phyloP scores from a whole-genome alignment of 2,113 vertebrate genomes.

The Vimba vimba region DNA sequence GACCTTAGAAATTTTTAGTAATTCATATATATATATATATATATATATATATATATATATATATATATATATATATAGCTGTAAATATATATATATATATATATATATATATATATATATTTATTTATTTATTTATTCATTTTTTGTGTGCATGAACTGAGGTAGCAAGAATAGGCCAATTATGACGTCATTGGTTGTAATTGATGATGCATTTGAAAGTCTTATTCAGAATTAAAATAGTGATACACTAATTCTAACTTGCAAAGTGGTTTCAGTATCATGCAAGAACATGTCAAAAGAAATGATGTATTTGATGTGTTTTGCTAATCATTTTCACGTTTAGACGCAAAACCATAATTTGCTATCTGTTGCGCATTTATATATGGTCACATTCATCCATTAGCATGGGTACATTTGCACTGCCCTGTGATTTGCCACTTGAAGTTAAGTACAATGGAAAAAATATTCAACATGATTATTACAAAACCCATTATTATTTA shows the following conservation, averaged over 20 bases:
- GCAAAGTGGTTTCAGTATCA: not conserved
- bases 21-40: not conserved
- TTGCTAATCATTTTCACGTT: not conserved
- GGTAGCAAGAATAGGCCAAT: no score
- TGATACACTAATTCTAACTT: not conserved
- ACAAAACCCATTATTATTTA: not conserved
- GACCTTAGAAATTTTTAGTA: not conserved
- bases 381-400: not conserved
- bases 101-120: no score
- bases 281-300: not conserved
- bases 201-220: not conserved
- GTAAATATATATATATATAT: no score
- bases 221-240: not conserved
- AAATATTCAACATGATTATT: not conserved
- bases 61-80: no score
- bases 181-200: not conserved
- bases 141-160: no score
- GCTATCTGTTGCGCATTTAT: not conserved
- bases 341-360: not conserved
- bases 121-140: no score
- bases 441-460: not conserved
- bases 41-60: no score
- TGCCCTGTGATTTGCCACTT: not conserved
- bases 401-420: conserved; percentile 13
- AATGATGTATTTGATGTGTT: not conserved